phyloP scores from a whole-genome alignment of 2,888 invertebrate species.

The Ischnus inquisitorius region DNA sequence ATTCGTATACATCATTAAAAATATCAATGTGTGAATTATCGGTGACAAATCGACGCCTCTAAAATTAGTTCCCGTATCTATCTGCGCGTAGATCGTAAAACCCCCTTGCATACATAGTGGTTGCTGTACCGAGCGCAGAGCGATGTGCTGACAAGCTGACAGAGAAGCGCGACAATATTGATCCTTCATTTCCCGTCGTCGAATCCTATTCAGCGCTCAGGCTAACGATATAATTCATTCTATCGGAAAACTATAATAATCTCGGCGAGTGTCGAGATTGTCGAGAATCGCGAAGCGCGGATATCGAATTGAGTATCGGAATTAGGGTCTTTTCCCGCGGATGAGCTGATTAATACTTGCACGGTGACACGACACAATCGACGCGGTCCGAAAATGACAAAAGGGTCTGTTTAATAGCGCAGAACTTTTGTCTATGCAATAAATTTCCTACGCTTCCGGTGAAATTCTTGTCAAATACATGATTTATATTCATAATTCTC shows the following conservation, averaged over 20 bases:
- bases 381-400: not conserved
- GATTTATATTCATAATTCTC: no score
- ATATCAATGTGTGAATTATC: constrained; percentile 59
- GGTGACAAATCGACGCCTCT: constrained; percentile 62
- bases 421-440: no score
- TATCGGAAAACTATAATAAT: constrained; percentile 54
- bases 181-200: constrained; percentile 42
- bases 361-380: not conserved
- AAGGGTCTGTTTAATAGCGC: no score
- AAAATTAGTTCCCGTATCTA: constrained; percentile 55
- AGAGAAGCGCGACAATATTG: constrained; percentile 59
- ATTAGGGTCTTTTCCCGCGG: constrained; percentile 12
- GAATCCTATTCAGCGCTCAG: constrained; percentile 48
- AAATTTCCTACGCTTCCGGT: no score
- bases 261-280: constrained; percentile 7
- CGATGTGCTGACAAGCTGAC: constrained; percentile 59
- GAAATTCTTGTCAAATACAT: no score
- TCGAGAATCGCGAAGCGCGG: not conserved
- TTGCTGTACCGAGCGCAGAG: constrained; percentile 14
- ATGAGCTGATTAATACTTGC: constrained; percentile 35
- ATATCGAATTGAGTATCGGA: constrained; percentile 33
- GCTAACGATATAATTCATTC: constrained; percentile 61
- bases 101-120: not conserved
- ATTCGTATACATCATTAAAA: constrained; percentile 45
- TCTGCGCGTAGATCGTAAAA: not conserved